A percentile compares a stretch with the other conserved stretches of the same genome.
phyloP scores from a whole-genome alignment of 2,888 invertebrate genomes.

The Cheilosia soror region DNA sequence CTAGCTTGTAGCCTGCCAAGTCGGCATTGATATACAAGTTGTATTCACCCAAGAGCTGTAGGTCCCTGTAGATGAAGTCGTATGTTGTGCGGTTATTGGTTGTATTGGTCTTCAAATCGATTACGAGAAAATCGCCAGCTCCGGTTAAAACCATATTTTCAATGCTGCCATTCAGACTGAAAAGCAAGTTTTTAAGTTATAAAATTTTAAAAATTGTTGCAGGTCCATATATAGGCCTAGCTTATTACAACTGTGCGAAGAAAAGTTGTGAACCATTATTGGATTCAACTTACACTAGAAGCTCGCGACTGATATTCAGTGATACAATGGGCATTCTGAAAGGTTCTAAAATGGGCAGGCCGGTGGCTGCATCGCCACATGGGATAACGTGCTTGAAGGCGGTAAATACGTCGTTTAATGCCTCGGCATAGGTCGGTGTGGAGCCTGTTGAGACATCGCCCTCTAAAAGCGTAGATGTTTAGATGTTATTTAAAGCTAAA shows the following conservation, averaged over 20 bases:
- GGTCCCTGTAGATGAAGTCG: constrained; percentile 76
- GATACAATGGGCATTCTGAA: constrained; percentile 26
- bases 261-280: no score
- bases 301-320: constrained; percentile 26
- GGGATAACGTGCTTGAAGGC: constrained; percentile 78
- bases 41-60: constrained; percentile 76
- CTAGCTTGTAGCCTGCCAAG: constrained; percentile 40
- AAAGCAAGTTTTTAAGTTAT: neutral
- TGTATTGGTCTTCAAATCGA: constrained; percentile 74
- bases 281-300: constrained; percentile 17
- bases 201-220: no score
- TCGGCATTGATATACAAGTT: constrained; percentile 37
- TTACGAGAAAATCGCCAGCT: constrained; percentile 74
- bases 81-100: constrained; percentile 71
- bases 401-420: neutral
- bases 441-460: constrained; percentile 7
- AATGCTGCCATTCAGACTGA: constrained; percentile 76
- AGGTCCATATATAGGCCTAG: no score
- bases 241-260: no score
- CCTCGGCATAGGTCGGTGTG: neutral
- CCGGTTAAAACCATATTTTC: constrained; percentile 77
- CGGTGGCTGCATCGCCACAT: constrained; percentile 77
- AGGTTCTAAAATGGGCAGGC: constrained; percentile 78
- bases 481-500: neutral
- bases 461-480: neutral